Conservation (phyloP, 2,888 invertebrate species). For the Trisateles emortualis region DNA sequence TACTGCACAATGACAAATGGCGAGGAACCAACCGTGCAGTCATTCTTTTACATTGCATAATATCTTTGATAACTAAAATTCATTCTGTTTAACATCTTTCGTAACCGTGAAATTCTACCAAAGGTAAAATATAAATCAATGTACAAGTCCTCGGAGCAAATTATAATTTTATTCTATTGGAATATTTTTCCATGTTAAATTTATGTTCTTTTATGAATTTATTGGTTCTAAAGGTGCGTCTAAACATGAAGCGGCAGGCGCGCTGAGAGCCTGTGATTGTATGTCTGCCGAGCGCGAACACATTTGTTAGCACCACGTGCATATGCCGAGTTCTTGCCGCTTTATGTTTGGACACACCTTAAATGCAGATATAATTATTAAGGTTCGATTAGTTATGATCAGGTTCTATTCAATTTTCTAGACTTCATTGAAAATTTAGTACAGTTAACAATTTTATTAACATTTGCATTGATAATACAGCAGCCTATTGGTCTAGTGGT, state of each 20-base stretch:
- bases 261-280: constrained; percentile 6
- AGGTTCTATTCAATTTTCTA: neutral
- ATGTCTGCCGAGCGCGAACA: no score
- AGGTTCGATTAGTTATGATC: no score
- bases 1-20: no score
- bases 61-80: neutral
- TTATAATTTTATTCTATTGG: constrained; percentile 14
- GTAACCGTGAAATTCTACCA: neutral
- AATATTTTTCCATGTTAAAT: constrained; percentile 9
- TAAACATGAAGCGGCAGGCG: neutral
- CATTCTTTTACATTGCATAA: neutral
- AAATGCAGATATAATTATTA: no score
- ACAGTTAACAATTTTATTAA: neutral
- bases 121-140: constrained; percentile 13
- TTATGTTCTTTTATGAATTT: constrained; percentile 16
- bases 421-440: neutral
- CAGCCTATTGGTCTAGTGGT: no score
- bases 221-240: neutral
- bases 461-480: neutral
- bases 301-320: no score
- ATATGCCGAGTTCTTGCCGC: no score
- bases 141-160: constrained; percentile 10
- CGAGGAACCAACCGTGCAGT: no score
- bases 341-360: no score
- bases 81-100: constrained; percentile 1